These are phyloP conservation scores for Forbesichthys papilliferus DNA, from an alignment of 2,113 vertebrate species.

Conservation along the genomic window DNA sequence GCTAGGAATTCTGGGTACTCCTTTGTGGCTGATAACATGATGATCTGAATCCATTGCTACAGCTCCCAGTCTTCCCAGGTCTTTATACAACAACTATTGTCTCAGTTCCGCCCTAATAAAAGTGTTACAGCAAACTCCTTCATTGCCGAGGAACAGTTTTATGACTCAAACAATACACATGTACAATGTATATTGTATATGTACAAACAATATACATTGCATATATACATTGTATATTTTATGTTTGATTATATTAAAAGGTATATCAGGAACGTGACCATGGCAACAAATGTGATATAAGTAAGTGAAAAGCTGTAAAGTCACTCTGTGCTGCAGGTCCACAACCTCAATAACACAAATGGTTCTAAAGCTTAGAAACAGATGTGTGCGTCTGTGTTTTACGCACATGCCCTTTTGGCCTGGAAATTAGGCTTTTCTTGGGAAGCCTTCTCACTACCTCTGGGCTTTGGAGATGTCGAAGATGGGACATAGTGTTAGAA, in stretches of 20 bases:
- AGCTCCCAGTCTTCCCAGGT: no score
- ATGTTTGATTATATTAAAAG: not conserved
- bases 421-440: not conserved
- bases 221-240: not conserved
- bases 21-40: slow-evolving; percentile 18
- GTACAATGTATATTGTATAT: not conserved
- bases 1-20: slow-evolving; percentile 22
- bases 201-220: not conserved
- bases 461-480: not conserved
- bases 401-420: not conserved
- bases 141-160: not conserved
- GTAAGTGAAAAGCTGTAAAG: no score
- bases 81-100: no score
- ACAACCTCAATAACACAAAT: no score
- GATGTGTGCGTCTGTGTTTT: not conserved
- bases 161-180: not conserved
- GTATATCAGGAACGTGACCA: not conserved
- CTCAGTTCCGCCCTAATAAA: not conserved
- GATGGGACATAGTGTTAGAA: not conserved
- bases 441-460: not conserved
- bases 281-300: not conserved
- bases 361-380: no score
- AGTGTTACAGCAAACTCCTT: not conserved
- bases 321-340: no score
- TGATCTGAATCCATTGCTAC: slow-evolving; percentile 2